A percentile compares a stretch with the other conserved stretches of the same genome.
Conservation (phyloP, 2,113 vertebrate species). For the Oryzias melastigma region DNA sequence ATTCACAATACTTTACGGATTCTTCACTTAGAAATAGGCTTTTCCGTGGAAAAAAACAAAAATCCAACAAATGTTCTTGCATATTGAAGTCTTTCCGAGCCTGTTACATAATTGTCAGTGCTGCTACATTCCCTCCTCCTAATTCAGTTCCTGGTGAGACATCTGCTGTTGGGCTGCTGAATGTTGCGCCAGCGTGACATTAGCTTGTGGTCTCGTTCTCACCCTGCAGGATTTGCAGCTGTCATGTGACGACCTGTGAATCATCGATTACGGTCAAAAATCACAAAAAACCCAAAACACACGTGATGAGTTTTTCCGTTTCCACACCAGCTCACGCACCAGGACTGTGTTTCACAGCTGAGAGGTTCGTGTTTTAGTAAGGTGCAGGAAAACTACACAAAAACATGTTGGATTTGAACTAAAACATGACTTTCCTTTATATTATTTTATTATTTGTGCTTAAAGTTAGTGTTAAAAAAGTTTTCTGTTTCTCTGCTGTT, state of each 20-base stretch:
- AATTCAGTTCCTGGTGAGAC: constrained; percentile 2
- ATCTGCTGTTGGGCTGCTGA: constrained; percentile 33
- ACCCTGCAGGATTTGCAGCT: constrained; percentile 5
- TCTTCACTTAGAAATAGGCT: too few species aligned
- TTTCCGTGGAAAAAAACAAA: too few species aligned
- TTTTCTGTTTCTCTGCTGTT: too few species aligned
- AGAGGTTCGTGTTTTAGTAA: background rate
- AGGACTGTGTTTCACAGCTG: constrained; percentile 9
- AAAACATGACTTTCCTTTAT: too few species aligned
- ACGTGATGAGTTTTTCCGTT: constrained; percentile 39
- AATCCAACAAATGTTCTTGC: too few species aligned
- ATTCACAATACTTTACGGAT: too few species aligned
- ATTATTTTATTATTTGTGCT: too few species aligned
- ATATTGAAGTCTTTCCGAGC: background rate
- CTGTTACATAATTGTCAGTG: background rate
- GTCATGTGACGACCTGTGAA: constrained; percentile 48
- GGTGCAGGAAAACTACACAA: too few species aligned
- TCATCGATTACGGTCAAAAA: constrained; percentile 44
- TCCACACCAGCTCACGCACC: constrained; percentile 15
- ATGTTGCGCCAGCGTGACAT: constrained; percentile 51
- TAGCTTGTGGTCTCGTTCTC: background rate
- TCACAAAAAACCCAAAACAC: constrained; percentile 13
- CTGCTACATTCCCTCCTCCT: background rate
- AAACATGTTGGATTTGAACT: too few species aligned
- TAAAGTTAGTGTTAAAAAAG: too few species aligned